phyloP scores from a whole-genome alignment of 2,888 invertebrate species.

The Oscheius myriophilus region DNA sequence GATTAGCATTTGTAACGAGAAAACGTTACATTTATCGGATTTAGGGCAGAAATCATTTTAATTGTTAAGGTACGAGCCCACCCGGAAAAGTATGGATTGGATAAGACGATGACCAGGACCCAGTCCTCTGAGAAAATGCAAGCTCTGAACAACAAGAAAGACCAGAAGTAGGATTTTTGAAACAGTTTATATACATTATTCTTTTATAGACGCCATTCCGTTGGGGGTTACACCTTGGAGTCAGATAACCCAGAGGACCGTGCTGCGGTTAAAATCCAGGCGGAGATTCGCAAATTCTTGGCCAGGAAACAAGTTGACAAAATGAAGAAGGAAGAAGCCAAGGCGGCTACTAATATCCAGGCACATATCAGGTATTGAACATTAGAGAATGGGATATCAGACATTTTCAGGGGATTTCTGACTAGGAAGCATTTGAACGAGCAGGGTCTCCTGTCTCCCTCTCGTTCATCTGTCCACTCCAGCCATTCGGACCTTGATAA shows the following conservation, averaged over 20 bases:
- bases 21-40: background rate
- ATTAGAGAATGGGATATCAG: too few species aligned
- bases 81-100: conserved; percentile 82
- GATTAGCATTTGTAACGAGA: too few species aligned
- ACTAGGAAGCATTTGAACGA: conserved; percentile 68
- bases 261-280: conserved; percentile 67
- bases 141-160: conserved; percentile 63
- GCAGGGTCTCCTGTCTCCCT: conserved; percentile 63
- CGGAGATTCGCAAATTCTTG: conserved; percentile 68
- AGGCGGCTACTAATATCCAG: conserved; percentile 90
- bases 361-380: conserved; percentile 81
- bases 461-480: conserved; percentile 62
- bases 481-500: conserved; percentile 26
- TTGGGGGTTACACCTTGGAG: conserved; percentile 64
- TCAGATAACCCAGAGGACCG: conserved; percentile 65
- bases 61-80: conserved; percentile 74
- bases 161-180: conserved; percentile 57
- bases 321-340: conserved; percentile 85
- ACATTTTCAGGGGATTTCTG: conserved; percentile 61
- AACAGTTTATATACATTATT: background rate
- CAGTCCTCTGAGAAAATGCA: conserved; percentile 63
- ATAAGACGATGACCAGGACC: conserved; percentile 74
- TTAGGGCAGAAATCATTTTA: background rate
- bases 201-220: conserved; percentile 61
- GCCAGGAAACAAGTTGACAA: conserved; percentile 66